phyloP scores from a whole-genome alignment of 2,888 invertebrate species.

The Falcaria lacertinaria region DNA sequence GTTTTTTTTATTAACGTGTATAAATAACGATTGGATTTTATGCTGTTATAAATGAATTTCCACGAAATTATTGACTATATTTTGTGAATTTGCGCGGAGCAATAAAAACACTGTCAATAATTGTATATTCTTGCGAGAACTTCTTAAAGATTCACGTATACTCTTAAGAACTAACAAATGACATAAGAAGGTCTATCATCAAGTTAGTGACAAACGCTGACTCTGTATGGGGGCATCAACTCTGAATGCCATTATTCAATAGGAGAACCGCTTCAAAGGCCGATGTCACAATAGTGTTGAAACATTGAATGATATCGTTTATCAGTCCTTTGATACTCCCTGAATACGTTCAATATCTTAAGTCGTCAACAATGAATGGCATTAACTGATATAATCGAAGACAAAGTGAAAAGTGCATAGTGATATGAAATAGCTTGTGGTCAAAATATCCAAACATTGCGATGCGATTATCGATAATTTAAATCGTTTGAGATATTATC shows the following conservation, averaged over 20 bases:
- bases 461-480: conserved; percentile 29
- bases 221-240: conserved; percentile 29
- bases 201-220: conserved; percentile 36
- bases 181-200: conserved; percentile 19
- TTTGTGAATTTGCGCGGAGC: too few species aligned
- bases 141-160: too few species aligned
- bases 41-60: too few species aligned
- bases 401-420: conserved; percentile 27
- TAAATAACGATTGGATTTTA: too few species aligned
- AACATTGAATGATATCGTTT: conserved; percentile 57
- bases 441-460: conserved; percentile 51
- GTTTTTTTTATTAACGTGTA: not conserved
- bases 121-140: too few species aligned
- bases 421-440: conserved; percentile 37
- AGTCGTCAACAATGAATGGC: conserved; percentile 22
- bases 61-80: too few species aligned
- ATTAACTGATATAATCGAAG: conserved; percentile 41
- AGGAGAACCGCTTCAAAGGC: conserved; percentile 38
- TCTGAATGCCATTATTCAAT: conserved; percentile 41
- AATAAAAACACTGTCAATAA: too few species aligned
- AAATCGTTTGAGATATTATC: conserved; percentile 26
- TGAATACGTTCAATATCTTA: conserved; percentile 37
- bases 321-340: conserved; percentile 34
- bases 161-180: conserved; percentile 8
- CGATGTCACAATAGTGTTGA: conserved; percentile 49